Evolutionary conservation across 2,797 vertebrate genomes (phyloP).

Genomic region (Clarias platycephalus): DNA sequence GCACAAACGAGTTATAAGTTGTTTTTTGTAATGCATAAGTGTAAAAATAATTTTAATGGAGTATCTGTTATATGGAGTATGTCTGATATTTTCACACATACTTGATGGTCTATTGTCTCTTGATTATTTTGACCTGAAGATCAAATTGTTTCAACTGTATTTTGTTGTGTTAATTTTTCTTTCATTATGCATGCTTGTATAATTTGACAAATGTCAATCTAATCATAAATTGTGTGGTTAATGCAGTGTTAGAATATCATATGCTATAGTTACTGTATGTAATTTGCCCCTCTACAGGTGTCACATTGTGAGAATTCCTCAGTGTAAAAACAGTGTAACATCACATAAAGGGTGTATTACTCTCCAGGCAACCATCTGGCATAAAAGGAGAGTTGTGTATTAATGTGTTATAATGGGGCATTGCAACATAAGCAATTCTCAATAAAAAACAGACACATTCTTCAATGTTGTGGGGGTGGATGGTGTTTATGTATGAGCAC

Average conservation of each 20-base stretch:
- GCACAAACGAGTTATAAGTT: background rate
- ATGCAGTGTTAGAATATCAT: background rate
- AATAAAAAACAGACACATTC: background rate
- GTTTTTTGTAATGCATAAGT: too few relatives aligned
- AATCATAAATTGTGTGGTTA: background rate
- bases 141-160: background rate
- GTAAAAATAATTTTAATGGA: background rate
- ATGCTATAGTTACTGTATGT: background rate
- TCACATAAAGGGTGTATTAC: background rate
- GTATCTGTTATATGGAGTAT: background rate
- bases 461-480: background rate
- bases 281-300: background rate
- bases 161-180: background rate
- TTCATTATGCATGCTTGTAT: background rate
- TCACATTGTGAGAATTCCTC: too few relatives aligned
- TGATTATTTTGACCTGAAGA: background rate
- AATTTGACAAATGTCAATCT: background rate
- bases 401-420: conserved; percentile 25
- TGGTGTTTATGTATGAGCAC: background rate
- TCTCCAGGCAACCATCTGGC: background rate
- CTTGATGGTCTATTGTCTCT: background rate
- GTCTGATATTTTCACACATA: too few relatives aligned
- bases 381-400: background rate
- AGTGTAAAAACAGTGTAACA: background rate
- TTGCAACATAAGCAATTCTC: conserved; percentile 4